phyloP scores from a whole-genome alignment of 2,113 vertebrate species.

The Eptatretus burgeri region DNA sequence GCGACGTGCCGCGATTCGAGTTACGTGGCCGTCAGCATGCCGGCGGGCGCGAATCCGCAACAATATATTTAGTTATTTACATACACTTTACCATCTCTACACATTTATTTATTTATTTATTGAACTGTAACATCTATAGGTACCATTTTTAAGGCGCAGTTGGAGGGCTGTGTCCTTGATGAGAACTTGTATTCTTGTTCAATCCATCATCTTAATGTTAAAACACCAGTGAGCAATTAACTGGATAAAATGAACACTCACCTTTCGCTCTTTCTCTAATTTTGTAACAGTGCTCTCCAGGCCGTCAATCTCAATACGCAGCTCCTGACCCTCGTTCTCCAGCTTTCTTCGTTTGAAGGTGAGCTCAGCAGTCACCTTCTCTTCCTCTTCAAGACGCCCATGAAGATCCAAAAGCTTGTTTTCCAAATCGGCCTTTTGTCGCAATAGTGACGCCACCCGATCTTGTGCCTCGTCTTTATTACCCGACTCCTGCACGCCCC shows the following conservation, averaged over 20 bases:
- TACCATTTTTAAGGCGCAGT: no score
- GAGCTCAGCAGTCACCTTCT: constrained; percentile 17
- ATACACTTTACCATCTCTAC: no score
- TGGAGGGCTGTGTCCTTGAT: no score
- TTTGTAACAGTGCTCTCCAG: constrained; percentile 18
- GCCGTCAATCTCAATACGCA: constrained; percentile 20
- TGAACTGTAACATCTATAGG: no score
- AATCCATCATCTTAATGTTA: no score
- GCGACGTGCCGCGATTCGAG: no score
- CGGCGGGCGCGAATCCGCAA: no score
- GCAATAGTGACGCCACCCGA: constrained; percentile 1
- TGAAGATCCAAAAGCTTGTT: constrained; percentile 18
- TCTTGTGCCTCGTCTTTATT: background rate
- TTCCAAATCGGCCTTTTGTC: constrained; percentile 17
- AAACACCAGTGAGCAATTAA: no score
- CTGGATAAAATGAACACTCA: constrained; percentile 10
- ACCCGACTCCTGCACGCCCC: background rate
- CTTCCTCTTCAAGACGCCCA: constrained; percentile 21
- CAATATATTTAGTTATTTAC: no score
- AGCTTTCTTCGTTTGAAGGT: constrained; percentile 16
- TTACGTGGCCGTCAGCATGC: no score
- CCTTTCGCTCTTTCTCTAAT: constrained; percentile 20
- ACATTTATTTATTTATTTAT: no score
- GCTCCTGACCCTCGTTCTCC: constrained; percentile 20
- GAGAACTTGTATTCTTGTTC: no score